Evolutionary conservation across 2,888 invertebrate species (phyloP), one percentile per base, ranked within the genome.

Genomic region (Deilephila elpenor): DNA sequence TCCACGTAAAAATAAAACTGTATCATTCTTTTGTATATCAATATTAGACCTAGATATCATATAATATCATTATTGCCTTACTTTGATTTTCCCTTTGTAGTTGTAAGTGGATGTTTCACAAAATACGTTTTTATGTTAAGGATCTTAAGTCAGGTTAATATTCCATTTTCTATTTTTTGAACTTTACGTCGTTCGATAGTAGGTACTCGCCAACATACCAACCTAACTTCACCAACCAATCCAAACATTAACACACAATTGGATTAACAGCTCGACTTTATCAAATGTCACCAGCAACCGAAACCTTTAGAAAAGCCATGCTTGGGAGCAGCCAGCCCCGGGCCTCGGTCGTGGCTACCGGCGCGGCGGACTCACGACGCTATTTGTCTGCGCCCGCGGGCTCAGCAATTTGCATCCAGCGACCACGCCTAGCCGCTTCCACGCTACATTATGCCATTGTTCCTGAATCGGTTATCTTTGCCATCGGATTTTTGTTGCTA

Each of bases 341-440:
- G 20, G 44, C 44, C 4, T 25, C 25, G 44, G 44, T 67, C 67
- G 67, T 67, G 67, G 67, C 78, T 76, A 78, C 78, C 74, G 77
- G 76, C 53, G 75, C 71, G 75, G 67, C 73, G 75, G n/a, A 70
- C 79, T 82, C 83, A 83, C 83, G 83, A 84, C 78, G 84, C 83
- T 86, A 88, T 88, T 87, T 87, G 86, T 87, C 84, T 84, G 51
- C 44, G 90, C 93, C 91, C 77, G 80, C 76, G 90, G 92, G 86
- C 84, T 78, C 83, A 82, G 89, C 92, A 92, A 93, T 93, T 94
- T 93, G 91, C 93, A 93, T 92, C 91, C 83, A 78, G 79, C 77
- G 79, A 83, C 91, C 92, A 90, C 93, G 91, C 93, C 93, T 86
- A 86, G 83, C 84, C 83, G 92, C 91, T 92, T 89, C 92, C 88